A percentile compares a stretch with the other conserved stretches of the same genome.
phyloP scores from a whole-genome alignment of 2,888 invertebrate species.

The Nymphalis c-album region DNA sequence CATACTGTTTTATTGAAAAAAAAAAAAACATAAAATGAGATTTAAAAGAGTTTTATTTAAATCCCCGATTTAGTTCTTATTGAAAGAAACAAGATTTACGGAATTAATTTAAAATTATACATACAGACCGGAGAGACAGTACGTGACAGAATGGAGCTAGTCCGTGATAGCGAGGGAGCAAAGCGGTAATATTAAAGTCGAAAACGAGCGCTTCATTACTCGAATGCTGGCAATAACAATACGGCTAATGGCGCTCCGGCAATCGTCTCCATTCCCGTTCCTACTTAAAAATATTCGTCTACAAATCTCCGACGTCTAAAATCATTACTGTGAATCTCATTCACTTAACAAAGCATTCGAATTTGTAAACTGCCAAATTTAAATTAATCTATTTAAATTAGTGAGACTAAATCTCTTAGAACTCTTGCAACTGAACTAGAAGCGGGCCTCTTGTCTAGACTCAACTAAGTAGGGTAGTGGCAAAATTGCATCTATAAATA shows the following conservation, averaged over 20 bases:
- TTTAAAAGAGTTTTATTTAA: too few relatives aligned
- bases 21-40: conserved; percentile 52
- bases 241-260: conserved; percentile 73
- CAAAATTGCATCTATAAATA: conserved; percentile 25
- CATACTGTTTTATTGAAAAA: conserved; percentile 12
- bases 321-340: conserved; percentile 38
- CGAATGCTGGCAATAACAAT: conserved; percentile 78
- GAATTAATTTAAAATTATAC: conserved; percentile 65
- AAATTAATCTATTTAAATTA: not conserved
- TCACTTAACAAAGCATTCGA: conserved; percentile 21
- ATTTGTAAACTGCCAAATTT: not conserved
- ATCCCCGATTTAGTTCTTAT: not conserved
- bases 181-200: conserved; percentile 75
- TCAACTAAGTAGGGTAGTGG: not conserved
- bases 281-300: conserved; percentile 62
- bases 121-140: conserved; percentile 57
- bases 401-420: not conserved
- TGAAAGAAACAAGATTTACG: conserved; percentile 49
- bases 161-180: conserved; percentile 66
- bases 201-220: conserved; percentile 79
- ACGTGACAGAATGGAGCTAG: conserved; percentile 68
- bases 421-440: not conserved
- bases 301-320: conserved; percentile 55
- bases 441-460: too few relatives aligned
- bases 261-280: conserved; percentile 69